Base-by-base conservation (phyloP, 2,113 vertebrate species). In the Tiliqua scincoides region DNA sequence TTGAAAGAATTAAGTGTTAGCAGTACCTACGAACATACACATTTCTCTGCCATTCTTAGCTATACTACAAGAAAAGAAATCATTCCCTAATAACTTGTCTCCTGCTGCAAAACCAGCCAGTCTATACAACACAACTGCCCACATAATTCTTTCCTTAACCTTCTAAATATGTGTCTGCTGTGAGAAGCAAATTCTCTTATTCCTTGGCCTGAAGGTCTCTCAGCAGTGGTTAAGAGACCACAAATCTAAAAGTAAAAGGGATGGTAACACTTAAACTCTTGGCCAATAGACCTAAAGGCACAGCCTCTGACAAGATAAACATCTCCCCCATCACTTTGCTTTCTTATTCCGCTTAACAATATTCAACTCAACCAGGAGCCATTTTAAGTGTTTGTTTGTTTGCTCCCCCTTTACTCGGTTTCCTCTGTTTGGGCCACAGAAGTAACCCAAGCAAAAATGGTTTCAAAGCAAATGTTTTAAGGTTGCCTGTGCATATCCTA, bases 201-300 rank as follows among this genome's bases (percentile, higher is more conserved):
- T 87, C 37, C 23, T 88, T 83, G 75, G 72, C 74, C 78, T 85
- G 32, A 1, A 84, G 54, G 40, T 91, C 11, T 87, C n/a, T 79
- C 59, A 85, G 35, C 30, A 91, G 27, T 35, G 37, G 14, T 80
- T 90, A 63, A 83, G 14, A 90, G 54, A 2, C 27, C 77, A 90
- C 74, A 91, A 84, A 88, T 88, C 52, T 91, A 40, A 85, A 78
- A 87, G 9, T 27, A 74, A 87, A 91, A 88, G 68, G 74, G 4
- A 71, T n/a, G 23, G 14, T 0, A 27, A 54, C 83, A 77, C 35
- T 83, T 88, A 30, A 35, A 83, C 15, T 52, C 23, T 52, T 86
- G 83, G 59, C 14, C 63, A 85, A 27, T 18, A 77, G 18, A 2
- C 3, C 27, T 14, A 32, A 2, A 83, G 15, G 1, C 48, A 81